phyloP scores from a whole-genome alignment of 2,113 vertebrate species.

The Tragelaphus strepsiceros region DNA sequence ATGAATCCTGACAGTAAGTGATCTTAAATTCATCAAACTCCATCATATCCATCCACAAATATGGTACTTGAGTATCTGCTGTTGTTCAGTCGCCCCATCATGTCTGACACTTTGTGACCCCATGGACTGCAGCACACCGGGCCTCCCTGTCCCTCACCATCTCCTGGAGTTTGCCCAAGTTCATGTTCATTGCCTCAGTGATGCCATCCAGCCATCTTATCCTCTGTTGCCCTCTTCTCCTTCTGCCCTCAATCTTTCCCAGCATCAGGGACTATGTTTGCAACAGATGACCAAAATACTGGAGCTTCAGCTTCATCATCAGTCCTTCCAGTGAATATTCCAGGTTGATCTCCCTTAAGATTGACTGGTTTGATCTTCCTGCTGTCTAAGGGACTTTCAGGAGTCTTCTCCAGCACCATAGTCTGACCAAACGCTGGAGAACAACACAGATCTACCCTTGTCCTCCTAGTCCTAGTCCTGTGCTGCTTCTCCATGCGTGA shows the following conservation, averaged over 20 bases:
- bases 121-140: not conserved
- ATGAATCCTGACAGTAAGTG: not conserved
- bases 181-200: not conserved
- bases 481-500: not conserved
- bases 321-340: not conserved
- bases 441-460: no score
- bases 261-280: not conserved
- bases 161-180: not conserved
- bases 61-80: not conserved
- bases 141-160: not conserved
- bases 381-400: not conserved
- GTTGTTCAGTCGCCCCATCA: not conserved
- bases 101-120: not conserved
- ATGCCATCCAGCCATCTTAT: not conserved
- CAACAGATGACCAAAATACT: not conserved
- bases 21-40: not conserved
- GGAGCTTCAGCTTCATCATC: not conserved
- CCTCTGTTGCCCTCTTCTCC: not conserved
- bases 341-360: not conserved
- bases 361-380: not conserved
- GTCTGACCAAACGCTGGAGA: not conserved
- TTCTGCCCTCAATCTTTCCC: not conserved
- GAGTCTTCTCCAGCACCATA: not conserved
- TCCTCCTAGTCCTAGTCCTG: not conserved
- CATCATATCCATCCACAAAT: not conserved